Conservation (phyloP, 2,113 vertebrate species). For the Sapayoa aenigma region DNA sequence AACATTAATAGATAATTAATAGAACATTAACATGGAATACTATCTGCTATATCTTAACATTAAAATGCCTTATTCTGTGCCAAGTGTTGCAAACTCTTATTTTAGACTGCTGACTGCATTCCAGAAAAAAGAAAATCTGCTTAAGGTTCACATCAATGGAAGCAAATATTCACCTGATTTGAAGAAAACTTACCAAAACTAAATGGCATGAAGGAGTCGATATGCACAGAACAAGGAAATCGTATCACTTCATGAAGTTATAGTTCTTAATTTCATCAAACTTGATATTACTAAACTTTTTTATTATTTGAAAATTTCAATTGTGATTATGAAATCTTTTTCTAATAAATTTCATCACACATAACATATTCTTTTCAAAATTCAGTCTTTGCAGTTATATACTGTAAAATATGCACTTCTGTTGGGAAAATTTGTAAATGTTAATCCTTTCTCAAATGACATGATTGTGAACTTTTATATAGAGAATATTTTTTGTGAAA, state of each 20-base stretch:
- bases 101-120: neutral
- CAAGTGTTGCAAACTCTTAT: neutral
- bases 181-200: neutral
- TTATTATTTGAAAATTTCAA: neutral
- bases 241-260: neutral
- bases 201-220: neutral
- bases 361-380: neutral
- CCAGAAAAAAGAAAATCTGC: neutral
- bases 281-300: neutral
- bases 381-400: neutral
- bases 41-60: neutral
- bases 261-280: neutral
- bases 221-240: neutral
- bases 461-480: neutral
- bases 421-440: neutral
- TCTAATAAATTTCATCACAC: neutral
- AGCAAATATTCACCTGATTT: neutral
- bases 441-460: neutral
- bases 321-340: neutral
- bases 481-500: neutral
- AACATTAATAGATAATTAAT: too few relatives aligned
- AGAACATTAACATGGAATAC: neutral
- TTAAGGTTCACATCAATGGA: neutral
- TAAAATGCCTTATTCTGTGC: neutral
- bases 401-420: neutral